Evolutionary conservation across 1,140 invertebrate species (phyloP).

Genomic region (roundworm (Caenorhabditis elegans)): WBcel235 BX284602.5:8454501-8455000

Average conservation of each 20-base stretch:
- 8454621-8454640: too few relatives aligned
- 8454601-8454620: background rate
- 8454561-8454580: too few relatives aligned
- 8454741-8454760: background rate
- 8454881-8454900: background rate
- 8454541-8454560: too few relatives aligned
- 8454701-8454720: background rate
- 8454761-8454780: background rate
- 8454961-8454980: too few relatives aligned
- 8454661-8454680: background rate
- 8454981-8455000: too few relatives aligned
- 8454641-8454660: too few relatives aligned
- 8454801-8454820: background rate
- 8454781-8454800: background rate
- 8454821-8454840: background rate
- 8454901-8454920: too few relatives aligned
- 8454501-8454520: background rate
- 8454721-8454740: background rate
- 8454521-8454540: too few relatives aligned
- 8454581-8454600: too few relatives aligned
- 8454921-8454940: too few relatives aligned
- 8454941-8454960: too few relatives aligned
- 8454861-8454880: background rate
- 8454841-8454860: background rate
- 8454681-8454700: background rate